Base-by-base conservation (phyloP, 2,113 vertebrate species). In the Cheilinus undulatus region DNA sequence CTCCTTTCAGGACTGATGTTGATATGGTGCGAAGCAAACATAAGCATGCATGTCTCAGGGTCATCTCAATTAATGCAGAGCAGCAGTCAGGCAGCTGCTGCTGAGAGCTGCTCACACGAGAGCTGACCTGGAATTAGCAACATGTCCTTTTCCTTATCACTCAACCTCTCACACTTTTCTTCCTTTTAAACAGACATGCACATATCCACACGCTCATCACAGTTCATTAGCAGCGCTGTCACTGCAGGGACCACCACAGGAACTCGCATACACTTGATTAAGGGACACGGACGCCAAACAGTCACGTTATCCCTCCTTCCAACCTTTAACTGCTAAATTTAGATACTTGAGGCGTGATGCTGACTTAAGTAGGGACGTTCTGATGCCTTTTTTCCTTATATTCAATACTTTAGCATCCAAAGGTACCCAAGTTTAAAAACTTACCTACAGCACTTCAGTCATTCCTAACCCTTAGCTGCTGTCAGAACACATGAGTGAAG, bases 181-280 rank as follows among this genome's bases (percentile, higher is more conserved):
- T 38, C 58, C 17, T 45, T 32, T 72, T 5, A 59, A 73, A 75
- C 62, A 60, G 53, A 72, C 78, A 30, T 49, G 53, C 36, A 4
- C 67, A 76, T 30, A 54, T 62, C 61, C 82, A 73, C 83, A 32
- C 53, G 45, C 64, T 82, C 78, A 76, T 88, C 73, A 48, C 73
- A 64, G 85, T 28, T 75, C 69, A 84, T 90, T 86, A 90, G 73
- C 76, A 34, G 54, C 6, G 43, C 69, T 67, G 83, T 88, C 82
- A 69, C 68, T 15, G 59, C 27, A 43, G 76, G 51, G 70, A 84
- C 84, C 82, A 80, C 60, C 60, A 28, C 82, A 75, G 76, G 67
- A 82, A 73, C 73, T 57, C 67, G 2, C 40, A 68, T 68, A 50
- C 71, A 27, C 57, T 76, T 58, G 14, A 80, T 81, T 78, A 64